Conservation (phyloP, 2,888 invertebrate species). For the Tachina grossa region DNA sequence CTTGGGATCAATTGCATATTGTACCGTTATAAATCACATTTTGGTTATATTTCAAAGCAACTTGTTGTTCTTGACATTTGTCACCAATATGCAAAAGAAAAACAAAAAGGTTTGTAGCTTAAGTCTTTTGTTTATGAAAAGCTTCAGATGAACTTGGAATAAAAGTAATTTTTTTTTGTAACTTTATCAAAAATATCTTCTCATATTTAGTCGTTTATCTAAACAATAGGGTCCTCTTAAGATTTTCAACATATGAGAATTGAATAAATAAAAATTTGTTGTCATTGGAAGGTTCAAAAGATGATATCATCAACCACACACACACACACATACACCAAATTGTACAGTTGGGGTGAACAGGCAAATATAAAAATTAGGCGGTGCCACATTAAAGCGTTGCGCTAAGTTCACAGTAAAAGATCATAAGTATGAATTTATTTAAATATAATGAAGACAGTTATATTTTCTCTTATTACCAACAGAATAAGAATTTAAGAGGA, state of each 20-base stretch:
- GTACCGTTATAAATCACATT: conserved; percentile 62
- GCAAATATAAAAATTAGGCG: not conserved
- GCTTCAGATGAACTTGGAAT: conserved; percentile 4
- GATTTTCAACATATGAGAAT: conserved; percentile 18
- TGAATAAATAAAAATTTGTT: conserved; percentile 29
- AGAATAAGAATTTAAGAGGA: not conserved
- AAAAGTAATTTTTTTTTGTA: conserved; percentile 5
- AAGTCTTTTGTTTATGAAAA: conserved; percentile 45
- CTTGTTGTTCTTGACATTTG: conserved; percentile 56
- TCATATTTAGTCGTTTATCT: not conserved
- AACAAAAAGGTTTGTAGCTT: conserved; percentile 40
- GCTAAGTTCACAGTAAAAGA: not conserved
- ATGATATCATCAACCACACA: conserved; percentile 58
- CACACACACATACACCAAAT: not conserved
- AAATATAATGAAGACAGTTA: not conserved
- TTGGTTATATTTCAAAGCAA: conserved; percentile 35
- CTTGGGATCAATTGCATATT: conserved; percentile 51
- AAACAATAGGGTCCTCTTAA: not conserved
- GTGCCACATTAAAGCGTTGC: conserved; percentile 1
- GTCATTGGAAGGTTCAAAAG: conserved; percentile 23
- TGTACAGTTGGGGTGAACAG: too few species aligned
- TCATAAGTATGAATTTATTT: not conserved
- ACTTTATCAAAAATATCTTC: conserved; percentile 26
- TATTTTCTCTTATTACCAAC: not conserved
- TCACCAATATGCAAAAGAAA: conserved; percentile 21